Base-by-base conservation (phyloP, 1,140 invertebrate genomes). In the Bradysia coprophila region DNA sequence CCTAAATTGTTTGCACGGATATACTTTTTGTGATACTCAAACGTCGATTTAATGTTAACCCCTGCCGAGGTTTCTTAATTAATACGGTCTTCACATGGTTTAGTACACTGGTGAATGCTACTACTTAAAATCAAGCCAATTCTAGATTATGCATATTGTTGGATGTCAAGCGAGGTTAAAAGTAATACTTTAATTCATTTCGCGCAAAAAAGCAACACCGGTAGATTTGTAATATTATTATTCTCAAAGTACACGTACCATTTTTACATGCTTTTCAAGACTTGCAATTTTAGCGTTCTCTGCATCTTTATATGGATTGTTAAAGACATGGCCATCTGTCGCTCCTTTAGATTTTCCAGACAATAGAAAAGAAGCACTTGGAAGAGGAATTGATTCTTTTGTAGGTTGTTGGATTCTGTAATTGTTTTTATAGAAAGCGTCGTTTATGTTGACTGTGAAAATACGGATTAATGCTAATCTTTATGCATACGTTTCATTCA, bases 201-300 rank as follows among this genome's bases (percentile, higher is more conserved):
- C 10, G 28, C 34, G 41, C 38, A 22, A n/a, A 40, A 9, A 20
- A 40, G n/a, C n/a, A n/a, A n/a, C n/a, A n/a, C n/a, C n/a, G n/a
- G n/a, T n/a, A n/a, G n/a, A n/a, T n/a, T n/a, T n/a, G n/a, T n/a
- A n/a, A n/a, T n/a, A n/a, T n/a, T n/a, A n/a, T n/a, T n/a, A n/a
- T n/a, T n/a, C n/a, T n/a, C n/a, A n/a, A n/a, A 16, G 21, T 8
- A 40, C 5, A 23, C 21, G 9, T 54, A 79, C 81, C 84, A 94
- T 89, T 71, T 92, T 91, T 0, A 94, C 90, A 61, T 94, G 90
- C 52, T 89, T 90, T 54, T 94, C 86, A 10, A 93, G 62, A 40
- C 89, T 79, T 2, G 83, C 82, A 43, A 78, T 76, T 56, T 92
- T 86, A 4, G 81, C 81, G 52, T 78, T 72, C 56, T 92, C 88